phyloP scores from a whole-genome alignment of 2,888 invertebrate species.

The Hoplodrina blanda region DNA sequence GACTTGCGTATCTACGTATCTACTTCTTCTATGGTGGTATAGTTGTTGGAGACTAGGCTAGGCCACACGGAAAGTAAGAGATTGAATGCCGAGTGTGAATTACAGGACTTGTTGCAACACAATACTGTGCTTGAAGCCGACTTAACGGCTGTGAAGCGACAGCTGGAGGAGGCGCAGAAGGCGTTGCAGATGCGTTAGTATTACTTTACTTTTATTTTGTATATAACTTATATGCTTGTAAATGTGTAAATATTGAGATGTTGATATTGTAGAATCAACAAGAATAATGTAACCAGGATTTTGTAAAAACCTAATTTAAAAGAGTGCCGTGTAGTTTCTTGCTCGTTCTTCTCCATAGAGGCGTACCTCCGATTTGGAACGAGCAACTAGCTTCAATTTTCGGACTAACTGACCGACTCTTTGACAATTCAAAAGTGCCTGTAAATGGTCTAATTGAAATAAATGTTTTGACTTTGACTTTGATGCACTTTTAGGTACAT shows the following conservation, averaged over 20 bases:
- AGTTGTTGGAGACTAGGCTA: slow-evolving; percentile 92
- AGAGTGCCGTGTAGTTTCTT: too few species aligned
- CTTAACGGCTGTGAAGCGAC: slow-evolving; percentile 88
- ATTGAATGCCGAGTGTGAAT: slow-evolving; percentile 90
- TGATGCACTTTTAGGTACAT: neutral
- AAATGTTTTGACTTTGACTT: too few species aligned
- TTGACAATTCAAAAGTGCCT: too few species aligned
- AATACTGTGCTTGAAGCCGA: slow-evolving; percentile 92
- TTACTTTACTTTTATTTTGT: slow-evolving; percentile 37
- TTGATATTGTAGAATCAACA: too few species aligned
- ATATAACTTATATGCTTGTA: slow-evolving; percentile 6
- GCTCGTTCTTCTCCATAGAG: too few species aligned
- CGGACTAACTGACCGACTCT: too few species aligned
- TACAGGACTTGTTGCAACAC: slow-evolving; percentile 92
- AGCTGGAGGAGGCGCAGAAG: slow-evolving; percentile 81
- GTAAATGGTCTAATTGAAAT: too few species aligned
- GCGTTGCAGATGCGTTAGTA: slow-evolving; percentile 84
- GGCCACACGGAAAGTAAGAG: slow-evolving; percentile 92
- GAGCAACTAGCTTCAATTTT: too few species aligned
- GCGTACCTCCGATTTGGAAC: too few species aligned
- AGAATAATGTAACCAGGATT: too few species aligned
- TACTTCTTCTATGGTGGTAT: slow-evolving; percentile 65
- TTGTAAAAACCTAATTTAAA: too few species aligned
- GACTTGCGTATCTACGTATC: slow-evolving; percentile 66
- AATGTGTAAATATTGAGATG: slow-evolving; percentile 15